Evolutionary conservation across 92 coral and sea anemone species (phyloP), one percentile per base, ranked within the genome.

Genomic region (Porites cylindrica): DNA sequence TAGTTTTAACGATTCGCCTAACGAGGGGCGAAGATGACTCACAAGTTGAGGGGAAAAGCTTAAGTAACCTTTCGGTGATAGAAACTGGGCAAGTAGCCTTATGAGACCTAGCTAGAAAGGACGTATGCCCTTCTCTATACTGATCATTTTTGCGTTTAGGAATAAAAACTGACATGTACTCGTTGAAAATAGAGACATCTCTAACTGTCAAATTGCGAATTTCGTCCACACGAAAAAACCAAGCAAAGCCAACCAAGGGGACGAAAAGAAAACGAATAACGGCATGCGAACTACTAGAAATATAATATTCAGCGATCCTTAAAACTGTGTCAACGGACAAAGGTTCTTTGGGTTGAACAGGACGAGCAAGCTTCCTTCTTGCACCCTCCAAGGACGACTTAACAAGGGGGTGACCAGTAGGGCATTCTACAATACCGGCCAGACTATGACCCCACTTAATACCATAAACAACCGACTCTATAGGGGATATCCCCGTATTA

Each of bases 301-400:
- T 71, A 65, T 21, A 60, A 70, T 91, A 82, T 16, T 85, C 79
- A 75, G 83, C 88, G 18, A 93, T 76, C 66, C 51, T 66, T 11
- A 77, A 77, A 24, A 91, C 86, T 17, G 73, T 21, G 56, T 83
- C 90, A 53, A 81, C 64, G 21, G 89, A 59, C n/a, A 93, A 56
- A 38, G 96, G 94, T 86, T 93, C 91, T 82, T 93, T 93, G 67
- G 91, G 91, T 51, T 77, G 73, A 50, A 91, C 78, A 20, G 96
- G 92, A 61, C 85, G 73, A 1, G 78, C 90, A 51, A 93, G 76
- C 17, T 38, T 66, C 20, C 88, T 64, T 60, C 76, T 91, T n/a
- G 91, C 91, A n/a, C 91, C 95, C 65, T 92, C 93, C 1, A 90
- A 59, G 19, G 79, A 38, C 56, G 85, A 26, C 53, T 91, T 82